A percentile compares a stretch with the other conserved stretches of the same genome.
These are phyloP conservation scores for Hyposoter dolosus DNA, from an alignment of 2,888 invertebrate species.

Conservation along the genomic window DNA sequence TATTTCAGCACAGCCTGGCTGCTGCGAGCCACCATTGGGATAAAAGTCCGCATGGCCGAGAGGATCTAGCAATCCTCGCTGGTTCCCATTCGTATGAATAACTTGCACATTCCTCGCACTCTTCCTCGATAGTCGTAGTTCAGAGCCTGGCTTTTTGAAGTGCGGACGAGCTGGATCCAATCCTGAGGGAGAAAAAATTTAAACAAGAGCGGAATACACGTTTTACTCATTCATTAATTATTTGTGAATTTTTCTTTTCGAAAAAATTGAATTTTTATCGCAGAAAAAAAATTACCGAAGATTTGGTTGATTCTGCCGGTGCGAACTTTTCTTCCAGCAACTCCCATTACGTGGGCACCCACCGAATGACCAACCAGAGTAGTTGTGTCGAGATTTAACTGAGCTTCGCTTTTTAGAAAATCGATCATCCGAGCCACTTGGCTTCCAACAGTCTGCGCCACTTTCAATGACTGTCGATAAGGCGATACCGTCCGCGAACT, in stretches of 20 bases:
- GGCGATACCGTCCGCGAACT: not conserved
- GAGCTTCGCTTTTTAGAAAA: not conserved
- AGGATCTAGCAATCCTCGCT: conserved; percentile 53
- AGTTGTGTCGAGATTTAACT: not conserved
- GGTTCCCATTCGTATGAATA: conserved; percentile 69
- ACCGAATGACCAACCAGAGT: conserved; percentile 25
- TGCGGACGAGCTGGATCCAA: conserved; percentile 72
- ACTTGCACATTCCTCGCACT: conserved; percentile 69
- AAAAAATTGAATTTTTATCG: not conserved
- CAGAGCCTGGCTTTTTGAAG: too few relatives aligned
- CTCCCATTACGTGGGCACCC: conserved; percentile 16
- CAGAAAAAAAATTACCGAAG: not conserved
- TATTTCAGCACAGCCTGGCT: conserved; percentile 65
- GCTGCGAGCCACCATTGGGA: conserved; percentile 68
- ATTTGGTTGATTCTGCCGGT: not conserved
- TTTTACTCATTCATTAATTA: not conserved
- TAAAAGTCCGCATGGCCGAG: conserved; percentile 72
- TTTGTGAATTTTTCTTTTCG: not conserved
- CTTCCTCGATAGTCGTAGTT: conserved; percentile 40
- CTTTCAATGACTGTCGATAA: not conserved
- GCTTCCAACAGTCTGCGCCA: not conserved
- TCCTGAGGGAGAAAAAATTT: conserved; percentile 52
- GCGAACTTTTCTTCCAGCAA: not conserved
- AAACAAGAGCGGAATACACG: not conserved
- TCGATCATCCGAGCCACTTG: not conserved